A percentile compares a stretch with the other conserved stretches of the same genome.
Evolutionary conservation across 2,888 invertebrate species (phyloP).

Genomic region (Erpobdella octoculata): DNA sequence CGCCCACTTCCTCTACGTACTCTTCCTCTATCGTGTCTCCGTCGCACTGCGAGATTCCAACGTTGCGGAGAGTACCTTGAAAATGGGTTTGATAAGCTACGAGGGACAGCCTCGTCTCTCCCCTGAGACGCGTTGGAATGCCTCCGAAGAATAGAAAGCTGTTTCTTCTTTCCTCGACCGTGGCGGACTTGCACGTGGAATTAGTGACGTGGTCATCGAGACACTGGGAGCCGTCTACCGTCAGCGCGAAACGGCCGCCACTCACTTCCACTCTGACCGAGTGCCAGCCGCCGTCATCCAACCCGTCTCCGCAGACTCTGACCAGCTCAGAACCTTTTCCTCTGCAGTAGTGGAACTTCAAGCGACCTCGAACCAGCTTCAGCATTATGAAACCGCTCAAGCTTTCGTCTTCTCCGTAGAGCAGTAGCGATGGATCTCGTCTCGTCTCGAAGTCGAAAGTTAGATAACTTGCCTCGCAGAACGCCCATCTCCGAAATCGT

Average conservation of each 20-base stretch:
- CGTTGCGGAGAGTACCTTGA: neutral
- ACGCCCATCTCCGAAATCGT: neutral
- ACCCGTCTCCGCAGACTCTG: neutral
- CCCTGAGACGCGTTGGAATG: neutral
- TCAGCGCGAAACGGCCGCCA: neutral
- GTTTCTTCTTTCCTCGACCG: neutral
- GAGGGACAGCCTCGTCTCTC: neutral
- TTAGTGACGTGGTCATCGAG: neutral
- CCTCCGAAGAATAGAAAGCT: neutral
- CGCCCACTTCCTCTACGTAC: conserved; percentile 12
- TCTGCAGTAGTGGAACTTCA: neutral
- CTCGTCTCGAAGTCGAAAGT: neutral
- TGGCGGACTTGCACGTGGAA: neutral
- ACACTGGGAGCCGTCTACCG: neutral
- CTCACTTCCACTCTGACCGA: neutral
- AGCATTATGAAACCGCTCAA: neutral
- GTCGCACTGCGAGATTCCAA: conserved; percentile 2
- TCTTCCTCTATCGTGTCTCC: neutral
- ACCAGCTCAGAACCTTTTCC: neutral
- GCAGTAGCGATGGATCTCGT: neutral
- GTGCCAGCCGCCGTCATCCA: conserved; percentile 1
- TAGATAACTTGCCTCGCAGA: neutral
- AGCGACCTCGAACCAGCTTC: neutral
- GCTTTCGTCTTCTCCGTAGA: neutral
- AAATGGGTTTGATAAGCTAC: neutral